phyloP scores from a whole-genome alignment of 1,140 invertebrate species.

The Aphelinus atriplicis region DNA sequence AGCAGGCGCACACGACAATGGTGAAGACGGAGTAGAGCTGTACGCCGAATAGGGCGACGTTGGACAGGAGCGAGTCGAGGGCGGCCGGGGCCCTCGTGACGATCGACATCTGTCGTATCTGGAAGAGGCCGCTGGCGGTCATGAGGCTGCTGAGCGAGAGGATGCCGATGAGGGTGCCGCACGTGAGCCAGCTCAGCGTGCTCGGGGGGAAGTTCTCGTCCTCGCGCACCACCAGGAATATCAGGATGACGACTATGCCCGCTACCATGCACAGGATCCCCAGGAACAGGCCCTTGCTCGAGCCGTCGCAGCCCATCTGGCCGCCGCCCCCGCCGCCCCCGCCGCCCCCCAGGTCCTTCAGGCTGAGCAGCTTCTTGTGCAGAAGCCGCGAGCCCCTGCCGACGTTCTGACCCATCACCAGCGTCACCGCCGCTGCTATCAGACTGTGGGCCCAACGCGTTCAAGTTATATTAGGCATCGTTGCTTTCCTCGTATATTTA shows the following conservation, averaged over 20 bases:
- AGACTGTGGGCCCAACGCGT: slow-evolving; percentile 56
- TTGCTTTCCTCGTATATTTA: too few relatives aligned
- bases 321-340: slow-evolving; percentile 46
- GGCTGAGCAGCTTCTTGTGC: slow-evolving; percentile 58
- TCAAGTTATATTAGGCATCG: neutral
- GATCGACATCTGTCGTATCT: slow-evolving; percentile 66
- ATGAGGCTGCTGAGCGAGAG: slow-evolving; percentile 55
- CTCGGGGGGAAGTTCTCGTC: slow-evolving; percentile 66
- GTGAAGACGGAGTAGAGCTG: slow-evolving; percentile 71
- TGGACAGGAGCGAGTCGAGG: slow-evolving; percentile 66
- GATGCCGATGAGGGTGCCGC: slow-evolving; percentile 64
- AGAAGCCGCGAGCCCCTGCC: slow-evolving; percentile 59
- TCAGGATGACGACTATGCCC: slow-evolving; percentile 72
- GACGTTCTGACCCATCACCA: slow-evolving; percentile 72
- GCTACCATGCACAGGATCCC: slow-evolving; percentile 72
- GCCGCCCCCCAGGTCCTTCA: slow-evolving; percentile 53
- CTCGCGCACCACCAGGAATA: slow-evolving; percentile 73
- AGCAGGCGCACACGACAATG: slow-evolving; percentile 64
- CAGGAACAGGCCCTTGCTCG: slow-evolving; percentile 72
- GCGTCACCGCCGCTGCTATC: slow-evolving; percentile 72
- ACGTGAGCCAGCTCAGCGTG: slow-evolving; percentile 64
- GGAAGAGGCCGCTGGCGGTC: slow-evolving; percentile 60
- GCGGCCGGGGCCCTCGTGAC: slow-evolving; percentile 58
- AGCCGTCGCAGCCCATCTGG: slow-evolving; percentile 68
- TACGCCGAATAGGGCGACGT: slow-evolving; percentile 69